phyloP scores from a whole-genome alignment of 2,888 invertebrate genomes.

The Caradrina kadenii region DNA sequence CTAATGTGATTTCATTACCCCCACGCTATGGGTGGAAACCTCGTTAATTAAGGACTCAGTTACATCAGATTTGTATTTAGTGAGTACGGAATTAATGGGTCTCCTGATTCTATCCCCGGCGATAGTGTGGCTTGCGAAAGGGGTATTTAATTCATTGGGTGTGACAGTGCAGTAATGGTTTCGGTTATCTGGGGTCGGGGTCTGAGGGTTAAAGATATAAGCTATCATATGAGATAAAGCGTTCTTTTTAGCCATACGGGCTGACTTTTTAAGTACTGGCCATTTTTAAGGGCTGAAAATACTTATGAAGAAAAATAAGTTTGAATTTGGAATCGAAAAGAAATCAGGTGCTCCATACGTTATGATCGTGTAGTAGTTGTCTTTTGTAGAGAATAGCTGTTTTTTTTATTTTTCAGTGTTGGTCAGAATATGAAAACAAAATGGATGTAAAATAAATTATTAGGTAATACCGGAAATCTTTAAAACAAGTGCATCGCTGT shows the following conservation, averaged over 20 bases:
- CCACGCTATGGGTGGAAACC: slow-evolving; percentile 26
- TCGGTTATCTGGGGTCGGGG: slow-evolving; percentile 41
- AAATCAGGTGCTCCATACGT: no score
- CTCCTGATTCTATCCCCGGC: slow-evolving; percentile 27
- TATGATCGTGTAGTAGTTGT: no score
- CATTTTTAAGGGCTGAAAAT: no score
- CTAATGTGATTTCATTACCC: slow-evolving; percentile 52
- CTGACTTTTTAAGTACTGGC: no score
- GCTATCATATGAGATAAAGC: neutral
- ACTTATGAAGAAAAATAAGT: no score
- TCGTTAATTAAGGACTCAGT: slow-evolving; percentile 48
- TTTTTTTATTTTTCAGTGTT: no score
- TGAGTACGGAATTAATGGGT: slow-evolving; percentile 48
- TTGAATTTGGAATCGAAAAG: no score
- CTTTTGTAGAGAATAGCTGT: no score
- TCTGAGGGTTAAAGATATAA: slow-evolving; percentile 11
- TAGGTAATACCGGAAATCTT: no score
- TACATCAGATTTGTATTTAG: slow-evolving; percentile 51
- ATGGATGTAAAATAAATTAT: no score
- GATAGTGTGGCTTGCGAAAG: slow-evolving; percentile 49
- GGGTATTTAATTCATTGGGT: slow-evolving; percentile 51
- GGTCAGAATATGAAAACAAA: no score
- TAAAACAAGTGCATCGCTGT: no score
- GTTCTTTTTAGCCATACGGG: neutral
- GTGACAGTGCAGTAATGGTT: slow-evolving; percentile 41